A percentile compares a stretch with the other conserved stretches of the same genome.
phyloP scores from a whole-genome alignment of 2,888 invertebrate genomes.

The Branchellion lobata region DNA sequence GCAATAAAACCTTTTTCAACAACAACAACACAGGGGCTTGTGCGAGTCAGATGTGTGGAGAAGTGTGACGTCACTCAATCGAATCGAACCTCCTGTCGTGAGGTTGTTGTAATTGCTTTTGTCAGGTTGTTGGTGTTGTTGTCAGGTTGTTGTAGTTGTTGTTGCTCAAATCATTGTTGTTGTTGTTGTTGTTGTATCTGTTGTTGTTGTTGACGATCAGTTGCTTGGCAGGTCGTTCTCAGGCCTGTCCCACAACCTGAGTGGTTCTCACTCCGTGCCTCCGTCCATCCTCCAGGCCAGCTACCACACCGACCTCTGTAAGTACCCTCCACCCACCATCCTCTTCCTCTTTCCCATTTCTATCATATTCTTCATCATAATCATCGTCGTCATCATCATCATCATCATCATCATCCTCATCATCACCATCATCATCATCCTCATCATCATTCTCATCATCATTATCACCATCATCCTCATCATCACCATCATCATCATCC shows the following conservation, averaged over 20 bases:
- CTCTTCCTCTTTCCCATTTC: no score
- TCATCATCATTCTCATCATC: no score
- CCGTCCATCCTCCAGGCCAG: background rate
- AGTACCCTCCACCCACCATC: no score
- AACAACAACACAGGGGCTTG: constrained; percentile 12
- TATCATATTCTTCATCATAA: no score
- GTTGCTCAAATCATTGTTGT: background rate
- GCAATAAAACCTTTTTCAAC: background rate
- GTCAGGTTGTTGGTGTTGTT: background rate
- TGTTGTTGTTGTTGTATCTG: background rate
- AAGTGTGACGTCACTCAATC: constrained; percentile 25
- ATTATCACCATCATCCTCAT: no score
- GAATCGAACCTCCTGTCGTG: constrained; percentile 14
- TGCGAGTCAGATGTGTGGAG: constrained; percentile 26
- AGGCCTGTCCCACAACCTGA: background rate
- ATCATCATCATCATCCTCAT: no score
- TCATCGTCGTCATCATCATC: no score
- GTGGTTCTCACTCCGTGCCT: background rate
- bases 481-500: no score
- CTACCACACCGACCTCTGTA: no score
- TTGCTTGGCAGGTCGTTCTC: background rate
- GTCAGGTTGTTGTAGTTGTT: background rate
- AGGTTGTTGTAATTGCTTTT: background rate
- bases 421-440: no score
- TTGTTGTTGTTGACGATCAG: no score